These are phyloP conservation scores for Cuculus canorus DNA, from an alignment of 2,797 vertebrate species.

Conservation along the genomic window DNA sequence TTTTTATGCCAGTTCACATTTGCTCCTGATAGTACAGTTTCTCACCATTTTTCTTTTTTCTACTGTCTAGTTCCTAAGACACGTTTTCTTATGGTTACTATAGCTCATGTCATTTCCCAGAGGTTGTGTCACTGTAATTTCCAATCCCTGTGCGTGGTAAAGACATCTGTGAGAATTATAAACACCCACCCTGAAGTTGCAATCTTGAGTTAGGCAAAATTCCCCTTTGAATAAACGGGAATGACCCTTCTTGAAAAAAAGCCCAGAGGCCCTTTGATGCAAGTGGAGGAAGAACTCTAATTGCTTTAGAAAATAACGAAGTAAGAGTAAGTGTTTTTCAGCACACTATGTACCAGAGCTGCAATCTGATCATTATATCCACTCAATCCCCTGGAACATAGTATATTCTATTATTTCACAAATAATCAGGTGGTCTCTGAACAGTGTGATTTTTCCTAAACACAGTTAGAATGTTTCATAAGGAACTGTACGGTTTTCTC, in stretches of 20 bases:
- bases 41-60: neutral
- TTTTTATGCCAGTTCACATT: neutral
- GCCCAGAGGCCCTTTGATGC: neutral
- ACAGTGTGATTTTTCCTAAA: neutral
- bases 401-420: neutral
- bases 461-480: neutral
- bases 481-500: neutral
- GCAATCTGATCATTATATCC: neutral
- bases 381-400: neutral
- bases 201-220: neutral
- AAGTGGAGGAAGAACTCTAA: neutral
- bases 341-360: neutral
- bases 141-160: neutral
- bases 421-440: neutral
- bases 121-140: constrained; percentile 28
- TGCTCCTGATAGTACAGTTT: neutral
- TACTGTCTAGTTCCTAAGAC: neutral
- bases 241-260: neutral
- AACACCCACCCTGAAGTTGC: neutral
- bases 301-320: neutral
- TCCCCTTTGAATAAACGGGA: neutral
- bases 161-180: constrained; percentile 34
- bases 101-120: constrained; percentile 11
- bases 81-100: neutral
- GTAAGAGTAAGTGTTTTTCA: neutral